These are phyloP conservation scores for Pterois miles DNA, from an alignment of 2,797 vertebrate species.

Conservation along the genomic window DNA sequence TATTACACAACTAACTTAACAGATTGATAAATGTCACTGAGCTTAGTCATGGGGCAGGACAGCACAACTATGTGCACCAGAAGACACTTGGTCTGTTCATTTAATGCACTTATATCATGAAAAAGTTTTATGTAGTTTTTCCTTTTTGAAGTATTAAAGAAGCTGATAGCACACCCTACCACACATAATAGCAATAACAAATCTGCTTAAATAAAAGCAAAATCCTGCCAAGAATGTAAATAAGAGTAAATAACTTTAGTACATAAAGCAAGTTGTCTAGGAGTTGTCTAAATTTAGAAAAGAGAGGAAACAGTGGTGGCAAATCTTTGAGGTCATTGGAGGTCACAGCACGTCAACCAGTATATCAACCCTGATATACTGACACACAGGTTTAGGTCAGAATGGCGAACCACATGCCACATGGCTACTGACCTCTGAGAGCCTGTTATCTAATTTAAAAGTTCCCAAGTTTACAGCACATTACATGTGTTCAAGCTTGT, in stretches of 20 bases:
- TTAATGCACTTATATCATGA: background rate
- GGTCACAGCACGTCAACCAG: conserved; percentile 25
- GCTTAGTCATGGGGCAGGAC: background rate
- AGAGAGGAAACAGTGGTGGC: background rate
- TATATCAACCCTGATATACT: conserved; percentile 7
- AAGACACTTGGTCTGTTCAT: background rate
- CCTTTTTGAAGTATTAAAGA: background rate
- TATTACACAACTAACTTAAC: conserved; percentile 45
- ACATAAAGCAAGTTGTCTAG: background rate
- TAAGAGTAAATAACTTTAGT: background rate
- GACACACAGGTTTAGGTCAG: background rate
- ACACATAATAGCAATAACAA: background rate
- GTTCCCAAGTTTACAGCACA: background rate
- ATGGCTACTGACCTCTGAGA: background rate
- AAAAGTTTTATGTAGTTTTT: background rate
- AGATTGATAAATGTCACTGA: background rate
- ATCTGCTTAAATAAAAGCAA: background rate
- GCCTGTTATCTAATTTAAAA: background rate
- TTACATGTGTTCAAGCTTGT: too few species aligned
- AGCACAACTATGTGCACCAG: background rate
- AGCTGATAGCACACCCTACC: background rate
- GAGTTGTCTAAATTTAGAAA: conserved; percentile 42
- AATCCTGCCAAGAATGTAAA: background rate
- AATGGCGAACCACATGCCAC: background rate
- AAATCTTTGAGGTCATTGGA: conserved; percentile 23